phyloP scores from a whole-genome alignment of 1,140 invertebrate species.

The Caenorhabditis briggsae region DNA sequence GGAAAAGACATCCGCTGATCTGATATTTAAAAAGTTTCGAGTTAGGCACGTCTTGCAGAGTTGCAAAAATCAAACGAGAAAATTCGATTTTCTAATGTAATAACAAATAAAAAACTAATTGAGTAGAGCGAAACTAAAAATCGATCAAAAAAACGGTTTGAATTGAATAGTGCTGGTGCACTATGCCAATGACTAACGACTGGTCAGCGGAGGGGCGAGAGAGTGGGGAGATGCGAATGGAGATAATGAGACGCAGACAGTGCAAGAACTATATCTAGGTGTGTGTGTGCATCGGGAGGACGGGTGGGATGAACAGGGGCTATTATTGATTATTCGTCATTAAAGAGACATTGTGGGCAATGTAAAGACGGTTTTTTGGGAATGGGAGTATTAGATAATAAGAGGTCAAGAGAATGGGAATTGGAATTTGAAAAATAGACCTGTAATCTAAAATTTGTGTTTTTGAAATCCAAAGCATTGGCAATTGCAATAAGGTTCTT shows the following conservation, averaged over 20 bases:
- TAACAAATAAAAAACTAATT: background rate
- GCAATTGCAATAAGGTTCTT: background rate
- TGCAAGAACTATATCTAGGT: background rate
- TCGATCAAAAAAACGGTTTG: too few species aligned
- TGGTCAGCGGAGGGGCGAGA: background rate
- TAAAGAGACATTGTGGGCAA: too few species aligned
- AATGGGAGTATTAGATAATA: too few species aligned
- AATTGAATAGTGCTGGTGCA: background rate
- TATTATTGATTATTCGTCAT: background rate
- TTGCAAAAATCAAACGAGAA: too few species aligned
- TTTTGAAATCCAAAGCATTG: background rate
- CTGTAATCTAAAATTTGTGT: background rate
- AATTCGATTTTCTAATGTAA: background rate
- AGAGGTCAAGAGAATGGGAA: background rate
- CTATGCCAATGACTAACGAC: background rate
- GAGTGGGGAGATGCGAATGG: background rate
- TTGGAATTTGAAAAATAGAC: too few species aligned
- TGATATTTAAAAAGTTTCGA: background rate
- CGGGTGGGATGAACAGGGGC: background rate
- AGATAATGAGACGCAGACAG: constrained; percentile 15
- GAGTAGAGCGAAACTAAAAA: background rate
- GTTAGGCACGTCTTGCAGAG: background rate
- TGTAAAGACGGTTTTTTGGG: too few species aligned
- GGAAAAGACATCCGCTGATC: constrained; percentile 8
- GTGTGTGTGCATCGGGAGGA: background rate